A percentile compares a stretch with the other conserved stretches of the same genome.
Evolutionary conservation across 2,797 vertebrate genomes (phyloP).

Genomic region (Anguilla pacifica): DNA sequence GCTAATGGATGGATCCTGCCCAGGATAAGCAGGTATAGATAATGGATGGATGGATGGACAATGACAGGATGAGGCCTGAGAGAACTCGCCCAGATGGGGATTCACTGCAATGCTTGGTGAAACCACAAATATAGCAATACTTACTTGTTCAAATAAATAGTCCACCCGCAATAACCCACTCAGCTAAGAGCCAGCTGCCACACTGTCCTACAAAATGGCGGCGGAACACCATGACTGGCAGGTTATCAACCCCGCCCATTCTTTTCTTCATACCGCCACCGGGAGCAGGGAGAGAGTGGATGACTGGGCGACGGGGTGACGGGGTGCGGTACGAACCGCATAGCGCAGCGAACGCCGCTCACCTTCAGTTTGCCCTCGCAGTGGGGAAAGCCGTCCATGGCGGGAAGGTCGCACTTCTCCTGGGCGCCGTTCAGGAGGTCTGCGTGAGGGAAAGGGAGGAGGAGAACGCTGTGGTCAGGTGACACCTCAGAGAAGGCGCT

Average conservation of each 20-base stretch:
- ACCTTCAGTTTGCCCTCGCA: constrained; percentile 97
- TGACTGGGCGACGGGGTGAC: background rate
- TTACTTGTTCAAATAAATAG: background rate
- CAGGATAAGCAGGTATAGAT: too few species aligned
- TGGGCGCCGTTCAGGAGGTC: constrained; percentile 97
- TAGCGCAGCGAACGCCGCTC: constrained; percentile 42
- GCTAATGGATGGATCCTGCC: too few species aligned
- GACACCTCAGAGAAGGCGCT: background rate
- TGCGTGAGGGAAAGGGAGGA: constrained; percentile 56
- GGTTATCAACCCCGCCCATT: background rate
- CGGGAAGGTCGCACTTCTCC: constrained; percentile 96
- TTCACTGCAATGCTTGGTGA: background rate
- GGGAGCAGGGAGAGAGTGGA: too few species aligned
- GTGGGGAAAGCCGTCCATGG: constrained; percentile 97
- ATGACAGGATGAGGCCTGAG: background rate
- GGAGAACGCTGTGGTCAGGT: constrained; percentile 1
- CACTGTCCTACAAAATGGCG: background rate
- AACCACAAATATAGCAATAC: background rate
- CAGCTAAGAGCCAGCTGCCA: background rate
- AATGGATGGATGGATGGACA: too few species aligned
- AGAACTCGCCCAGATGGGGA: background rate
- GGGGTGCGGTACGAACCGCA: background rate
- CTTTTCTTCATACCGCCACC: background rate
- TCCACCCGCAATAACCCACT: background rate
- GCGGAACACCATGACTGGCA: background rate